Evolutionary conservation across 2,797 vertebrate species (phyloP), one percentile per base, ranked within the genome.

Genomic region (Sebastes trivittatus): DNA sequence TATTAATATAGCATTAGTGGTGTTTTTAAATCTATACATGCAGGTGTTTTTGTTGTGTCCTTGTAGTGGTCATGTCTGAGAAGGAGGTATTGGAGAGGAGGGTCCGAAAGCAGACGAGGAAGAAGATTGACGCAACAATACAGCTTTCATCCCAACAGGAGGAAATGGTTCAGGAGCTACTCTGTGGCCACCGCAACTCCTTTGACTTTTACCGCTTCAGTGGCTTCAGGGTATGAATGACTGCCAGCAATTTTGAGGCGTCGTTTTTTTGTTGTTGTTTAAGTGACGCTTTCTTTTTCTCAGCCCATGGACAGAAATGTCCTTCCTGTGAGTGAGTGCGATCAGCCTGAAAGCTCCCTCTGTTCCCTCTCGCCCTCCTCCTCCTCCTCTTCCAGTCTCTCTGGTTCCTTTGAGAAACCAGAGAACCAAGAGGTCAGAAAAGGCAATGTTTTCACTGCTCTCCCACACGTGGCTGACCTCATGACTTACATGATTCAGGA

Each of bases 41-140:
- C 2, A 29, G 30, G 25, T 42, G 20, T 46, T 58, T 68, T 30
- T 66, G 6, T n/a, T 58, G 68, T 27, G 23, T 78, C 60, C 30
- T 36, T 5, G 63, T 25, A 97, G 97, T 97, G 94, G 96, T 97
- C 89, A 97, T 97, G 97, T 96, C 96, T 0, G 96, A 96, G 2
- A 82, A 94, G 18, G 94, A 94, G 0, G 95, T 97, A 58, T 76
- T 95, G 78, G 89, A 95, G 90, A 90, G 96, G 29, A 93, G 96
- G 46, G 92, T 87, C 66, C 82, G 93, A 32, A 96, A 96, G 80
- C 95, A 87, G 84, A 94, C 66, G 82, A 96, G 92, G 61, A 96
- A 86, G 83, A 82, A 75, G 74, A 67, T 60, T 1, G 66, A 79
- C 0, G 34, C 78, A 4, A 72, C 88, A 0, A 16, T 71, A 7